Evolutionary conservation across 1,140 invertebrate species (phyloP), one percentile per base, ranked within the genome.

Genomic region (Drosophila miranda): DNA sequence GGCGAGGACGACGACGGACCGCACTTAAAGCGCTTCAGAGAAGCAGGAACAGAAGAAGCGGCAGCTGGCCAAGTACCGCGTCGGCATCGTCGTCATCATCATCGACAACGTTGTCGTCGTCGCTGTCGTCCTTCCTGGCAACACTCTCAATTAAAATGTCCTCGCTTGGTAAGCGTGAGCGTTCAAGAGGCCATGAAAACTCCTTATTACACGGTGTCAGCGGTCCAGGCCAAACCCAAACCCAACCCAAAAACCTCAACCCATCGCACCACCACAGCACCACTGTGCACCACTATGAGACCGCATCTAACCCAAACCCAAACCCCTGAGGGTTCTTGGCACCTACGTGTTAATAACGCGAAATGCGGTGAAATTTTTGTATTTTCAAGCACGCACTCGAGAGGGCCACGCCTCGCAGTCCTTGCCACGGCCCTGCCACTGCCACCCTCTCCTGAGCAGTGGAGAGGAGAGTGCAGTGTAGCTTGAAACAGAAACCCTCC

Each of bases 121-220:
- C 42, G 30, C 8, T 46, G 51, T 53, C 56, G 75, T 75, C 71
- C 71, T 75, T 9, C 79, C 81, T 80, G 48, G 82, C 82, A 87
- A 82, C 82, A 86, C 82, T 87, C 82, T 87, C 82, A 86, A 86
- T 86, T 86, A 86, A 86, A 86, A 86, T 87, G 82, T 86, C 78
- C 82, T 86, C 82, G 82, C 82, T 87, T 82, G 78, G 82, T 86
- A 82, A 87, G 82, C 82, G 82, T 87, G 76, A 86, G 79, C 82
- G 78, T 86, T 86, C 82, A 86, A 86, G 82, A 87, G 82, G 82
- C 82, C 82, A 86, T 86, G 82, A 86, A 86, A 86, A 86, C 82
- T 86, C 82, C 82, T 86, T 86, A 86, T 86, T 86, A 87, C 78
- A 87, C 62, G 69, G 82, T 87, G 78, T 86, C 82, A 86, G 73